Conservation (phyloP, 1,140 invertebrate genomes). For the Calliopsis andreniformis region DNA sequence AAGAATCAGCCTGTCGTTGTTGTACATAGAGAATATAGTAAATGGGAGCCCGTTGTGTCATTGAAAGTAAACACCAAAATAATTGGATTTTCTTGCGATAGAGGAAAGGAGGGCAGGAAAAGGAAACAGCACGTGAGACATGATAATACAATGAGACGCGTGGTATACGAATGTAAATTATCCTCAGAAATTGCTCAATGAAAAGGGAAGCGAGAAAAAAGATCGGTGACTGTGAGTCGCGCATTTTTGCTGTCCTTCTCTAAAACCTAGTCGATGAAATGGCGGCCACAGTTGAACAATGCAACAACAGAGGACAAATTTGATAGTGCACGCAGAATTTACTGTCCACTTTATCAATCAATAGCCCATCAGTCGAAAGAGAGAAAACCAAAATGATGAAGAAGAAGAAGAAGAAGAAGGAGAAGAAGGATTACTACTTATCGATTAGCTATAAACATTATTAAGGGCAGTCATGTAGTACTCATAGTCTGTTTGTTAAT, state of each 20-base stretch:
- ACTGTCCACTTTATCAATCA: slow-evolving; percentile 33
- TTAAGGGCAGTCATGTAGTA: slow-evolving; percentile 75
- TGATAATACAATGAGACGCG: not conserved
- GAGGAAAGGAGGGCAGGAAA: too few relatives aligned
- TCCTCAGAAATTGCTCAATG: slow-evolving; percentile 13
- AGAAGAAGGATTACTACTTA: slow-evolving; percentile 60
- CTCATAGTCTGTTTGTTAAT: slow-evolving; percentile 80
- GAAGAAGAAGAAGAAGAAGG: not conserved
- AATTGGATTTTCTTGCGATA: slow-evolving; percentile 24
- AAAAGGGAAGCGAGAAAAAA: not conserved
- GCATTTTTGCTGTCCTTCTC: not conserved
- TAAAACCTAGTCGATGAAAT: too few relatives aligned
- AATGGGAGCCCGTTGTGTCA: slow-evolving; percentile 66
- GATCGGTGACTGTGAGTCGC: not conserved
- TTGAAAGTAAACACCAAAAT: slow-evolving; percentile 66
- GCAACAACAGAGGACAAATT: too few relatives aligned
- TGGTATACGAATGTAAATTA: not conserved
- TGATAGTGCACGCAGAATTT: slow-evolving; percentile 17
- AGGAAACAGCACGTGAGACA: too few relatives aligned
- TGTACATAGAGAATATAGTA: slow-evolving; percentile 33
- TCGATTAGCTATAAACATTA: slow-evolving; percentile 70
- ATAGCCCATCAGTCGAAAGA: slow-evolving; percentile 26
- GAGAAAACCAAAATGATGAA: not conserved
- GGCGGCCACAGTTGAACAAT: too few relatives aligned
- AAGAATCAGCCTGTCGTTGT: slow-evolving; percentile 28